phyloP scores from a whole-genome alignment of 2,797 vertebrate genomes.

The Lophotriccus pileatus region DNA sequence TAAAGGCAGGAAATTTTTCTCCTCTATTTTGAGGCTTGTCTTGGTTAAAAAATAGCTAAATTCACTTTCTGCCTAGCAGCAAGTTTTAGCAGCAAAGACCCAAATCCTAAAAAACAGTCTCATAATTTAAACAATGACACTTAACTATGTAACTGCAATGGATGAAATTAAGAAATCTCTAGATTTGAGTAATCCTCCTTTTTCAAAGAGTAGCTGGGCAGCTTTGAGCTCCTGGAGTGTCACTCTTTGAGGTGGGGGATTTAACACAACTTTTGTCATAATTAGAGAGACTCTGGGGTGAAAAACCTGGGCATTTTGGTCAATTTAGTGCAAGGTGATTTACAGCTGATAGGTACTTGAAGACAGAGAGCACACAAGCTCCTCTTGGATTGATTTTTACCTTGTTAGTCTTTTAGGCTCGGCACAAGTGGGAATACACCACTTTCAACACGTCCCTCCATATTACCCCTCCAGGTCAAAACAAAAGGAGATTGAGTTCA shows the following conservation, averaged over 20 bases:
- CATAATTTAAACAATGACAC: not conserved
- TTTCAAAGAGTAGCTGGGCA: not conserved
- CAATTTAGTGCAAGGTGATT: conserved; percentile 8
- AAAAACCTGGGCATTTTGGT: not conserved
- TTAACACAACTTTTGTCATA: not conserved
- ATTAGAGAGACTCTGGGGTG: not conserved
- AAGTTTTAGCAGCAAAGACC: not conserved
- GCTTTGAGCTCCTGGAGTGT: not conserved
- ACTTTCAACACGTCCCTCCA: conserved; percentile 25
- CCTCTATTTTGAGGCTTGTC: conserved; percentile 20
- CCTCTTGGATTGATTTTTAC: conserved; percentile 49
- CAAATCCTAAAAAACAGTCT: not conserved
- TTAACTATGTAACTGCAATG: not conserved
- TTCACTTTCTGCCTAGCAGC: conserved; percentile 21
- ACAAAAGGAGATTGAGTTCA: conserved; percentile 56
- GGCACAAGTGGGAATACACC: conserved; percentile 46
- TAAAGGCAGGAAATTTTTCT: not conserved
- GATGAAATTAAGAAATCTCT: not conserved
- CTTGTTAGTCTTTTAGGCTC: conserved; percentile 62
- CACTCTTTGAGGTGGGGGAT: not conserved
- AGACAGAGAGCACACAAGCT: not conserved
- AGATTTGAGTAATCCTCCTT: not conserved
- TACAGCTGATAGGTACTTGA: not conserved
- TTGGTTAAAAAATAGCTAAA: conserved; percentile 3
- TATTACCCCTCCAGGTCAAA: conserved; percentile 63